These are phyloP conservation scores for Halichondria panicea DNA, from an alignment of 37 sponge, comb jelly and placozoan genomes.

Conservation along the genomic window DNA sequence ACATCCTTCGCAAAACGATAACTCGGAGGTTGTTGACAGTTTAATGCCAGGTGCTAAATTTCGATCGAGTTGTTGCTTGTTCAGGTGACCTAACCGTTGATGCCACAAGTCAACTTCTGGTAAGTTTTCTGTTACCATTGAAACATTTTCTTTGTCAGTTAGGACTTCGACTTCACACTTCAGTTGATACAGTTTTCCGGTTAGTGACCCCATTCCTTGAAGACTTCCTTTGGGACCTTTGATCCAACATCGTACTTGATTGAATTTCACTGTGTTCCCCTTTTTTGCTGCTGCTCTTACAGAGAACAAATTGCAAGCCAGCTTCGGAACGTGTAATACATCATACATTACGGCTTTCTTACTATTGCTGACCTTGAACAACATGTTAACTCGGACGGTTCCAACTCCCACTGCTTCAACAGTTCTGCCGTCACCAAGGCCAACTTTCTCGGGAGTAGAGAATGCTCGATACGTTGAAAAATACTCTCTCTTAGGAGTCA, in stretches of 20 bases:
- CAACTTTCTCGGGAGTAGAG: conserved; percentile 28
- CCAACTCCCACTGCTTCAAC: conserved; percentile 18
- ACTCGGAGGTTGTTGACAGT: conserved; percentile 12
- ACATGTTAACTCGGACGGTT: conserved; percentile 13
- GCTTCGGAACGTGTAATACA: conserved; percentile 21
- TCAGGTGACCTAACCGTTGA: conserved; percentile 46
- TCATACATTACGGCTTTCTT: conserved; percentile 13
- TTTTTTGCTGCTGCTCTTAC: conserved; percentile 37
- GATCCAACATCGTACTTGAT: conserved; percentile 31
- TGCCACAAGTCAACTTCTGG: conserved; percentile 34
- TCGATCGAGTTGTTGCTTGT: conserved; percentile 13
- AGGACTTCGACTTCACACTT: conserved; percentile 17
- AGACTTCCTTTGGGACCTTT: conserved; percentile 12
- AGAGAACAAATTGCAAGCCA: conserved; percentile 31
- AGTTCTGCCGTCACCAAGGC: conserved; percentile 32
- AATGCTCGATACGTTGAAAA: conserved; percentile 16
- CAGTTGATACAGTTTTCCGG: conserved; percentile 18
- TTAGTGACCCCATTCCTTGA: conserved; percentile 33
- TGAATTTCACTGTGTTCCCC: conserved; percentile 26
- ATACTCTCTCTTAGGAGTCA: conserved; percentile 19
- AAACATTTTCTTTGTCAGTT: neutral
- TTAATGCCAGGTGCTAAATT: conserved; percentile 13
- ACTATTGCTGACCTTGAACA: conserved; percentile 29
- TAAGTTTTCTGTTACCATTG: conserved; percentile 12
- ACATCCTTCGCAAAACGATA: conserved; percentile 58